A percentile compares a stretch with the other conserved stretches of the same genome.
Evolutionary conservation across 2,113 vertebrate species (phyloP).

Genomic region (Centropristis striata): DNA sequence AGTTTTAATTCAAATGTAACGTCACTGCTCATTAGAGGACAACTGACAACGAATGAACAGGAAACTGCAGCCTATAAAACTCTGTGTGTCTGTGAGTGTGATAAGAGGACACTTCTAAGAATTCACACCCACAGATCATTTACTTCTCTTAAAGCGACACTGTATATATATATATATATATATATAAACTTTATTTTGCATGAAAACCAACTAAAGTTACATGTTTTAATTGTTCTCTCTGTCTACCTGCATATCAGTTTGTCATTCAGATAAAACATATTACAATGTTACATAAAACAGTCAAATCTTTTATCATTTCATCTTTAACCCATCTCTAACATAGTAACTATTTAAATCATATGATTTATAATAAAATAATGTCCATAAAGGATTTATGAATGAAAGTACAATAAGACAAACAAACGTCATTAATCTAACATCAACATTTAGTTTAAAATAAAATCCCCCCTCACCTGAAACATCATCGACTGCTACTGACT

Average conservation of each 20-base stretch:
- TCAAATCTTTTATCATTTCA: no score
- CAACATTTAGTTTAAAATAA: neutral
- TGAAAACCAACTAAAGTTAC: neutral
- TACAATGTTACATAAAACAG: no score
- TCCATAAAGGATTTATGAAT: no score
- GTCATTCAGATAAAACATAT: no score
- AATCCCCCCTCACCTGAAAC: conserved; percentile 59
- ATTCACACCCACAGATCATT: conserved; percentile 35
- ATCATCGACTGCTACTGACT: conserved; percentile 31
- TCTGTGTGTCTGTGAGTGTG: neutral
- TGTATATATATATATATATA: neutral
- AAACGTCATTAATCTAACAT: neutral
- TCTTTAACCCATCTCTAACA: no score
- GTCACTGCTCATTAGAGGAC: no score
- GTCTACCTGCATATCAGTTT: no score
- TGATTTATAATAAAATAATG: neutral
- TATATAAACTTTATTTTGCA: neutral
- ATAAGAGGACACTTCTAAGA: neutral
- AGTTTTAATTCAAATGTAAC: no score
- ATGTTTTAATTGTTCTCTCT: no score
- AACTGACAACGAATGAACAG: no score
- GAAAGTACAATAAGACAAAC: neutral
- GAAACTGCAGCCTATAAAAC: no score
- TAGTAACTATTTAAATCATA: neutral
- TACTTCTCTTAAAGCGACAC: conserved; percentile 15